Base-by-base conservation (phyloP, 1,140 invertebrate genomes). In the Drosophila persimilis region DNA sequence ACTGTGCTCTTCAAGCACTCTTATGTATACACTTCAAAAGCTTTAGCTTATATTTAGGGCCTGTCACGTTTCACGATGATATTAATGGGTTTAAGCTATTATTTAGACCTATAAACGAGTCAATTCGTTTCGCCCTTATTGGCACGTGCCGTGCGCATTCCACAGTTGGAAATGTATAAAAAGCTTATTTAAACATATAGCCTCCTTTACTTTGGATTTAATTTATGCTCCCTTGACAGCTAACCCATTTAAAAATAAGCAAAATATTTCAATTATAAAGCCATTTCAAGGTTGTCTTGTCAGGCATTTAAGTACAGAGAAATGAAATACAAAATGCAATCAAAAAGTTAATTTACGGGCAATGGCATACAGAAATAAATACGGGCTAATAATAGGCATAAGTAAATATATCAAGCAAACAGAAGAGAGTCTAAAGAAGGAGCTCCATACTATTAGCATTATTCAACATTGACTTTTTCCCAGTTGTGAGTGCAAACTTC, bases 231-330 rank as follows among this genome's bases (percentile, higher is more conserved):
- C 7, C 35, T 20, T 31, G 39, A 22, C 54, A 46, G 45, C 64
- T 70, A 83, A 63, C 46, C 57, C 47, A 77, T 78, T 74, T 60
- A 61, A 78, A 57, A 26, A 5, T 26, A 26, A 47, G 11, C 35
- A 39, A 39, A 39, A 39, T 39, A 39, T 39, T 59, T 26, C 17
- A 46, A 52, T 29, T 52, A 57, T 52, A 59, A 31, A 26, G 17
- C 39, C 15, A 52, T 31, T 54, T 62, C 65, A 84, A 74, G 71
- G 78, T 13, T 65, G 62, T 29, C 41, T 46, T 20, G 9, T 29
- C 6, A 11, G 22, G 7, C 5, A 9, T 15, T 15, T 39, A 5
- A 59, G 24, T n/a, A 5, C 9, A 4, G 15, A 7, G 20, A 45
- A 44, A 29, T 31, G n/a, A 47, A 39, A 31, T 7, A 17, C 8